Base-by-base conservation (phyloP, 2,797 vertebrate genomes). In the Avahi laniger region DNA sequence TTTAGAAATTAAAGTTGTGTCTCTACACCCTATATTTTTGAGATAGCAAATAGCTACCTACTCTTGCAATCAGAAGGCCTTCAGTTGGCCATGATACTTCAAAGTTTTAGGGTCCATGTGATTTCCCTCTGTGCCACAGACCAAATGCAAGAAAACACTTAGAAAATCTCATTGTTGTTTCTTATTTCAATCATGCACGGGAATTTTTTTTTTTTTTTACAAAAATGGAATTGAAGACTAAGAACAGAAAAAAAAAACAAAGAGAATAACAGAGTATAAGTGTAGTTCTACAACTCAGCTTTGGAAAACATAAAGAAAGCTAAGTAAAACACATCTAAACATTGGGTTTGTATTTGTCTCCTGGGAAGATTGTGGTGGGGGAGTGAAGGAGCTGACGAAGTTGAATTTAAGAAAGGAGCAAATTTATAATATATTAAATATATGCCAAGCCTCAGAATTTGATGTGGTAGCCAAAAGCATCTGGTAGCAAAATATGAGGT, bases 401-500 rank as follows among this genome's bases (percentile, higher is more conserved):
- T 24, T 79, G 43, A 96, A 81, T 33, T 76, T 72, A 73, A 73
- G 72, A 84, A 88, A 85, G 28, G 61, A 89, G 43, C 75, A 96
- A 63, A n/a, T 89, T 41, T 89, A 43, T 48, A 59, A 28, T 59
- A 57, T 57, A 54, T 54, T 24, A 57, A 57, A 57, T 57, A 17
- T 88, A 57, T 92, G 80, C 59, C 94, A 96, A 89, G 63, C 48
- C 69, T 61, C 43, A 50, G 78, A 76, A 93, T 91, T 88, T 92
- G 95, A 96, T 85, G 85, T 93, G 43, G 73, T 67, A 85, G 63
- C 81, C 93, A 94, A 92, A 95, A 92, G 30, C 48, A 83, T 59
- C 93, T 95, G 63, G 92, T 80, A 96, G 75, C 91, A 94, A 89
- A 93, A 65, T 86, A 59, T 35, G 89, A 93, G 41, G 81, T 69